Evolutionary conservation across 2,797 vertebrate species (phyloP).

Genomic region (Pangasius djambal): DNA sequence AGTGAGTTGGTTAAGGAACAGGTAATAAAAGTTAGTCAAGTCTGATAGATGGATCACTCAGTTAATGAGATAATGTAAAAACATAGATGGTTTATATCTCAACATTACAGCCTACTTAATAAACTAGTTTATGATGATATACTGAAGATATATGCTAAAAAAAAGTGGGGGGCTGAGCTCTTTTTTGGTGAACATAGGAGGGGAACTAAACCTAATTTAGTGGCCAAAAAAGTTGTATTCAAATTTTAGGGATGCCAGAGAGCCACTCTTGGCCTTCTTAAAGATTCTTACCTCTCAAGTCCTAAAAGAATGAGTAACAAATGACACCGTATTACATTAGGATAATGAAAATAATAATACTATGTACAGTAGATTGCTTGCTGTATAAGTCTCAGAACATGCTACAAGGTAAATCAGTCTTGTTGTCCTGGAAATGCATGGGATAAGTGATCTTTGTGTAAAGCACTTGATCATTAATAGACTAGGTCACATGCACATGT

Average conservation of each 20-base stretch:
- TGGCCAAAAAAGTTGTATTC: not conserved
- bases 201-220: not conserved
- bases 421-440: not conserved
- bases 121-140: not conserved
- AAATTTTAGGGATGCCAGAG: not conserved
- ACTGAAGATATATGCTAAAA: not conserved
- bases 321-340: not conserved
- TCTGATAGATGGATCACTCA: not conserved
- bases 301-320: not conserved
- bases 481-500: not conserved
- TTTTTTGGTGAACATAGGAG: not conserved
- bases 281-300: not conserved
- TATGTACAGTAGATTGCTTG: not conserved
- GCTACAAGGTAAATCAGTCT: not conserved
- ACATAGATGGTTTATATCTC: not conserved
- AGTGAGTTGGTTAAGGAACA: not conserved
- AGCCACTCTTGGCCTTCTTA: not conserved
- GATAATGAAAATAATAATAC: not conserved
- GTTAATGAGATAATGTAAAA: not conserved
- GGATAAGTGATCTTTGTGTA: not conserved
- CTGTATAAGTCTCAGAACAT: no score
- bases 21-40: slow-evolving; percentile 8
- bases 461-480: not conserved
- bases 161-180: no score
- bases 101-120: not conserved